Conservation (phyloP, 2,888 invertebrate genomes). For the Encarsia formosa region DNA sequence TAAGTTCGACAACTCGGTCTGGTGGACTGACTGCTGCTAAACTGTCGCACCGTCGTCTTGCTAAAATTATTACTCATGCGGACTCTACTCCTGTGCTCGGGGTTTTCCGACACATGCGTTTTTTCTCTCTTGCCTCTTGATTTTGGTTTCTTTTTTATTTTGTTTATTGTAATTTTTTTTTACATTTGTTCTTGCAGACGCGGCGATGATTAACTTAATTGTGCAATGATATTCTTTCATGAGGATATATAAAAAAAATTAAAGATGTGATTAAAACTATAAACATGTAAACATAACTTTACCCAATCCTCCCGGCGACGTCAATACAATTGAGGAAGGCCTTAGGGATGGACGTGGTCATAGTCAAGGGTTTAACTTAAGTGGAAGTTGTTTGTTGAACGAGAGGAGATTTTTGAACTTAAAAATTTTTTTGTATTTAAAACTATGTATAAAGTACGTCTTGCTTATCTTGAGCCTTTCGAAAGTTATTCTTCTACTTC, state of each 20-base stretch:
- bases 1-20: slow-evolving; percentile 51
- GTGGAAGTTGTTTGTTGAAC: no score
- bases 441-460: no score
- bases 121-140: slow-evolving; percentile 30
- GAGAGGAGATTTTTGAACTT: no score
- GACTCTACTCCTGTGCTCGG: slow-evolving; percentile 28
- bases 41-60: slow-evolving; percentile 36
- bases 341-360: slow-evolving; percentile 15
- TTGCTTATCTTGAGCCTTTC: no score
- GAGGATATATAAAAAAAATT: slow-evolving; percentile 26
- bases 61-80: slow-evolving; percentile 32
- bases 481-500: no score
- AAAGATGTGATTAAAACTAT: slow-evolving; percentile 15
- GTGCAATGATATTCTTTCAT: slow-evolving; percentile 29
- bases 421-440: no score
- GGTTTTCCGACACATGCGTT: slow-evolving; percentile 27
- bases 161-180: no score
- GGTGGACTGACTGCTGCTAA: slow-evolving; percentile 51
- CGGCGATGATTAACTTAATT: slow-evolving; percentile 16
- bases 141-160: no score
- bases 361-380: no score
- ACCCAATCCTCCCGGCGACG: slow-evolving; percentile 47
- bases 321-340: slow-evolving; percentile 36
- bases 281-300: slow-evolving; percentile 42
- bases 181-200: no score